phyloP scores from a whole-genome alignment of 2,113 vertebrate species.

The Natator depressus region DNA sequence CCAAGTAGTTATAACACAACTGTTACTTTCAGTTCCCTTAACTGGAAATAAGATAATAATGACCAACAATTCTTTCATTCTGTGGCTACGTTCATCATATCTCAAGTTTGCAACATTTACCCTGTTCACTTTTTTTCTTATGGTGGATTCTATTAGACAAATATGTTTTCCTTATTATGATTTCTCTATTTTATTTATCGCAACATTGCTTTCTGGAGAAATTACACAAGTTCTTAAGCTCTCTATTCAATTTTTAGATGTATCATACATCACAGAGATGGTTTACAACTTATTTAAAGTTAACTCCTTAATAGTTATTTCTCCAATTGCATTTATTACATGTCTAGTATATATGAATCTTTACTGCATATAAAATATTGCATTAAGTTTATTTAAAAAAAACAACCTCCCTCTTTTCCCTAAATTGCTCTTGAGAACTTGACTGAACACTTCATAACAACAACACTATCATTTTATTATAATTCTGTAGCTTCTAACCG shows the following conservation, averaged over 20 bases:
- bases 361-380: slow-evolving; percentile 34
- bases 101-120: slow-evolving; percentile 65
- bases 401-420: slow-evolving; percentile 48
- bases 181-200: slow-evolving; percentile 66
- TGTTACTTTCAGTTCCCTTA: slow-evolving; percentile 63
- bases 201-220: slow-evolving; percentile 66
- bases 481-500: slow-evolving; percentile 82
- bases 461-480: slow-evolving; percentile 77
- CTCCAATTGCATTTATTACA: slow-evolving; percentile 53
- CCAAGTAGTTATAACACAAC: slow-evolving; percentile 47
- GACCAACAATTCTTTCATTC: slow-evolving; percentile 59
- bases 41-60: slow-evolving; percentile 70
- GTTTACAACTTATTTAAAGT: slow-evolving; percentile 50
- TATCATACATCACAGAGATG: slow-evolving; percentile 42
- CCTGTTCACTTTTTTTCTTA: slow-evolving; percentile 63
- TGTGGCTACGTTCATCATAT: slow-evolving; percentile 58
- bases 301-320: slow-evolving; percentile 70
- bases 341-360: slow-evolving; percentile 43
- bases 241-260: slow-evolving; percentile 48
- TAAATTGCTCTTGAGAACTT: slow-evolving; percentile 56
- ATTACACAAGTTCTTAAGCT: slow-evolving; percentile 61
- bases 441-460: slow-evolving; percentile 68
- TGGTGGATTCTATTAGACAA: slow-evolving; percentile 49
- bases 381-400: slow-evolving; percentile 59
- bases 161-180: slow-evolving; percentile 67